These are phyloP conservation scores for Torymus tubicola DNA, from an alignment of 2,888 invertebrate genomes.

Conservation along the genomic window DNA sequence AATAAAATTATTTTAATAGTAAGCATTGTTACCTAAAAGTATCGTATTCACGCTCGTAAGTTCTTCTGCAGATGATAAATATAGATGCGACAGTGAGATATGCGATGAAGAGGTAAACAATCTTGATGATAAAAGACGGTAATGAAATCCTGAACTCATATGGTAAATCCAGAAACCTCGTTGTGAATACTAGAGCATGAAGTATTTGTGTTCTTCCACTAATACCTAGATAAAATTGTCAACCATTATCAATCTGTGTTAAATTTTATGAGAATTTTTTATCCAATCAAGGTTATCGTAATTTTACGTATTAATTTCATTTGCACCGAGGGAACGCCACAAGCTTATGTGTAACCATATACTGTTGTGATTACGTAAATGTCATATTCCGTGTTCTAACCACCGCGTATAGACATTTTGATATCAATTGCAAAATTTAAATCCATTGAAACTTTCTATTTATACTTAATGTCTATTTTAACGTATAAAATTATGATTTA, in stretches of 20 bases:
- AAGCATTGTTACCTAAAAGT: conserved; percentile 48
- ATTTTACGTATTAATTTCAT: no score
- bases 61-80: conserved; percentile 38
- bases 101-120: conserved; percentile 42
- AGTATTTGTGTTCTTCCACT: conserved; percentile 56
- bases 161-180: conserved; percentile 53
- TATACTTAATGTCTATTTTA: no score
- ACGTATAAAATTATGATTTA: no score
- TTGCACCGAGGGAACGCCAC: no score
- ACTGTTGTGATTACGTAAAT: conserved; percentile 6
- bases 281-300: no score
- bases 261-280: no score
- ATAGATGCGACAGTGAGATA: conserved; percentile 52
- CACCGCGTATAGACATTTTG: not conserved
- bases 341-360: not conserved
- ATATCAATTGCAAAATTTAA: no score
- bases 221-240: conserved; percentile 43
- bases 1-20: not conserved
- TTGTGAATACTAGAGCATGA: conserved; percentile 50
- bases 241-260: no score
- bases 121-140: conserved; percentile 49
- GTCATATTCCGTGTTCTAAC: not conserved
- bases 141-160: conserved; percentile 46
- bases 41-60: conserved; percentile 51
- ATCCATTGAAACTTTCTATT: no score